These are phyloP conservation scores for Glomeris maerens DNA, from an alignment of 1,140 invertebrate species.

Conservation along the genomic window DNA sequence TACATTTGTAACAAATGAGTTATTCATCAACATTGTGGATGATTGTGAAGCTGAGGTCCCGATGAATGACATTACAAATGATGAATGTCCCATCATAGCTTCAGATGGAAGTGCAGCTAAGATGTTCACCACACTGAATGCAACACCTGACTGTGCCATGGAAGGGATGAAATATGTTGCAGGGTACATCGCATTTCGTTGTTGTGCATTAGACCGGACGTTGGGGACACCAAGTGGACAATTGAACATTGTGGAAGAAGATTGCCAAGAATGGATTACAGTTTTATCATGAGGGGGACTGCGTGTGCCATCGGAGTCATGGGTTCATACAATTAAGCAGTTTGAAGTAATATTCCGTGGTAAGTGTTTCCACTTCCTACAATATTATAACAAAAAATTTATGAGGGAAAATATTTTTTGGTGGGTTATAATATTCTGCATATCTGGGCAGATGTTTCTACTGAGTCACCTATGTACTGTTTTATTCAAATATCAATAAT, in stretches of 20 bases:
- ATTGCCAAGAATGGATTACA: neutral
- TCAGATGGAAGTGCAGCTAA: too few species aligned
- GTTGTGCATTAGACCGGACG: neutral
- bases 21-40: neutral
- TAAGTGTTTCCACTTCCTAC: neutral
- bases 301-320: neutral
- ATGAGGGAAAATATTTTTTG: too few species aligned
- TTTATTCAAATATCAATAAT: neutral
- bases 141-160: neutral
- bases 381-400: too few species aligned
- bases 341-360: constrained; percentile 1
- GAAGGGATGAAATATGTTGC: neutral
- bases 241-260: neutral
- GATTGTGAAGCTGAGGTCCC: neutral
- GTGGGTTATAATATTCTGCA: too few species aligned
- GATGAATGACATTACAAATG: too few species aligned
- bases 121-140: neutral
- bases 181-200: neutral
- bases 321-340: neutral
- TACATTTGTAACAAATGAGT: neutral
- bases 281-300: neutral
- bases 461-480: too few species aligned
- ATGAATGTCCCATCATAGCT: neutral
- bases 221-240: neutral
- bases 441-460: too few species aligned